A percentile compares a stretch with the other conserved stretches of the same genome.
Conservation (phyloP, 2,888 invertebrate genomes). For the Hirudinaria manillensis region DNA sequence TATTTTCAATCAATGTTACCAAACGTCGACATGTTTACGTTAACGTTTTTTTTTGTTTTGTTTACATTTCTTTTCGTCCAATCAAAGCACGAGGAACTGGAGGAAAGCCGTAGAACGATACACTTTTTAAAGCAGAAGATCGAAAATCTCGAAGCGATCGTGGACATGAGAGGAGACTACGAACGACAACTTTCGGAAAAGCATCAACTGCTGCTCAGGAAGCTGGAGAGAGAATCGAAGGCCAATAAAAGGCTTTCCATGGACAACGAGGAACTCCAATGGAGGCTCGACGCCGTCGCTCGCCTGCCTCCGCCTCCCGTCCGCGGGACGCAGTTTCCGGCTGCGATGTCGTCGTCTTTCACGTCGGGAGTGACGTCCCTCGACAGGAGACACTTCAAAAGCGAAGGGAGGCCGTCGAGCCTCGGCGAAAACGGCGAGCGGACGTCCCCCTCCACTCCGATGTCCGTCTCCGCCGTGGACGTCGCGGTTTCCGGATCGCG, state of each 20-base stretch:
- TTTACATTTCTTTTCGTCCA: neutral
- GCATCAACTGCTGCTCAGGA: slow-evolving; percentile 63
- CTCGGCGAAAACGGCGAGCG: neutral
- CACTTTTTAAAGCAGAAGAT: slow-evolving; percentile 72
- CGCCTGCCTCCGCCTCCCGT: neutral
- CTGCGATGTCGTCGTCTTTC: neutral
- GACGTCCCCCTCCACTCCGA: too few relatives aligned
- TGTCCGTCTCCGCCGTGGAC: too few relatives aligned
- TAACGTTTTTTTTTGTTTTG: neutral
- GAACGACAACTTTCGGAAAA: slow-evolving; percentile 56
- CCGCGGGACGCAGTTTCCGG: neutral
- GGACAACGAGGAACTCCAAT: slow-evolving; percentile 80
- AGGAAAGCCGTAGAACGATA: slow-evolving; percentile 67
- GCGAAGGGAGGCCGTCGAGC: neutral
- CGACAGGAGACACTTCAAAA: slow-evolving; percentile 7
- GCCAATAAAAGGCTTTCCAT: slow-evolving; percentile 72
- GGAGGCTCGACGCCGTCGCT: slow-evolving; percentile 61
- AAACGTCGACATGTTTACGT: too few relatives aligned
- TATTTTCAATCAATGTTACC: too few relatives aligned
- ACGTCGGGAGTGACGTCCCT: slow-evolving; percentile 11
- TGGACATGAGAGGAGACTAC: slow-evolving; percentile 65
- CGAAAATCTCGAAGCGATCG: slow-evolving; percentile 75
- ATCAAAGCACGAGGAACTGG: slow-evolving; percentile 63
- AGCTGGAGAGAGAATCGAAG: slow-evolving; percentile 69
- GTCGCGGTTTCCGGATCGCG: too few relatives aligned